Base-by-base conservation (phyloP, 2,797 vertebrate genomes). In the Sebastiscus albofasciatus region DNA sequence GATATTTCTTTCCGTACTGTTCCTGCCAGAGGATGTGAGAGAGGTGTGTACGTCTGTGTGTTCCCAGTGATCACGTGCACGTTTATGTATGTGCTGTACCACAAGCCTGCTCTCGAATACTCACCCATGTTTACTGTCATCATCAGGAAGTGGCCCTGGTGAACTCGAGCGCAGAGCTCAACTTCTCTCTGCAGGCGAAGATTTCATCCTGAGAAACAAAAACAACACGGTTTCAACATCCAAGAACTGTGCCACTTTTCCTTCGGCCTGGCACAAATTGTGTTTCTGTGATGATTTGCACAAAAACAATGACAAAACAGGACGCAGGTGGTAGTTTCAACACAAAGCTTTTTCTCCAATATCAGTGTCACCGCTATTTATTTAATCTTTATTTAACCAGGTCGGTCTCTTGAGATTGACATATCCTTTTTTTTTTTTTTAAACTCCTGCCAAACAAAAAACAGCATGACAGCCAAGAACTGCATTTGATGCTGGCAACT, bases 91-190 rank as follows among this genome's bases (percentile, higher is more conserved):
- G 11, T 4, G 9, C 33, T 13, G 73, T 3, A 61, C 61, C 67
- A 62, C 65, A 33, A 33, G n/a, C 16, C 34, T 26, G 68, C 73
- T 77, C 82, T 87, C 27, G 22, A 86, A 72, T 36, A 64, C 95
- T 95, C 84, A 96, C 96, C 95, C 96, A 96, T 96, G 94, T 96
- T 96, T 96, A 96, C 96, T 91, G 96, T 96, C 96, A 96, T 96
- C 96, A 96, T 96, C 96, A 93, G 96, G 96, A 96, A 93, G 95
- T 94, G 94, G 87, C 88, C 87, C 87, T 72, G 94, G 86, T 94
- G 94, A 95, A 96, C 94, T 94, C 72, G 93, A 95, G 95, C 95
- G 54, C 90, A 70, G 91, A 90, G 94, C 94, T 94, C 92, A 94
- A 93, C 91, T 94, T 93, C 94, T 91, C 82, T 90, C 84, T 83